Base-by-base conservation (phyloP, 2,888 invertebrate species). In the Fragum whitleyi region DNA sequence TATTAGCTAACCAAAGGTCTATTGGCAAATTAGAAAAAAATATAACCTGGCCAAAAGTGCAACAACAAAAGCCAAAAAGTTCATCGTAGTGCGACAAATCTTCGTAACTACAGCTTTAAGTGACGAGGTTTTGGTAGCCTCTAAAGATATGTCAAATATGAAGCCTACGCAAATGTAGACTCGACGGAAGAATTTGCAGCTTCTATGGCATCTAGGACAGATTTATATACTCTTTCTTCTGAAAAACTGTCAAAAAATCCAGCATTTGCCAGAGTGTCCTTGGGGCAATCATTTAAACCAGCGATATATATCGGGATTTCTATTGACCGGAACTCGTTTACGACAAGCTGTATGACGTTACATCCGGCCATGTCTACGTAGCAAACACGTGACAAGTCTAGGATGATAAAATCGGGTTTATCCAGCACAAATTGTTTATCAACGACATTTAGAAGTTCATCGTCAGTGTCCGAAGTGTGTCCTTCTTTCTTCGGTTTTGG, bases 301-400 rank as follows among this genome's bases (percentile, higher is more conserved):
- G 79, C 76, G 14, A 85, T 62, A 53, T 69, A 81, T 0, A 81
- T 51, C 9, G 53, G n/a, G 11, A 82, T 69, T 9, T 65, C 68
- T 7, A 82, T 65, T 39, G 61, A 57, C 55, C 70, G 80, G 62
- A 83, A 89, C 68, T 89, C 86, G 0, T 70, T 79, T 1, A 85
- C 68, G 7, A 90, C 73, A 61, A 80, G 79, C 74, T 86, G 86
- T 36, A 92, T 75, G n/a, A 88, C 79, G 39, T 86, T 88, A 14
- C 89, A 29, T 0, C 92, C 91, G 9, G 85, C 87, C 28, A 91
- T 76, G 77, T 92, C 92, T 7, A 91, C 85, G 80, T 91, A 91
- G 23, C 85, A 75, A 47, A 91, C 86, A 23, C 79, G 32, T 5
- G 87, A 85, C 68, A 88, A 89, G 74, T 92, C 92, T 11, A 92